phyloP scores from a whole-genome alignment of 2,113 vertebrate genomes.

The Alouatta palliata region DNA sequence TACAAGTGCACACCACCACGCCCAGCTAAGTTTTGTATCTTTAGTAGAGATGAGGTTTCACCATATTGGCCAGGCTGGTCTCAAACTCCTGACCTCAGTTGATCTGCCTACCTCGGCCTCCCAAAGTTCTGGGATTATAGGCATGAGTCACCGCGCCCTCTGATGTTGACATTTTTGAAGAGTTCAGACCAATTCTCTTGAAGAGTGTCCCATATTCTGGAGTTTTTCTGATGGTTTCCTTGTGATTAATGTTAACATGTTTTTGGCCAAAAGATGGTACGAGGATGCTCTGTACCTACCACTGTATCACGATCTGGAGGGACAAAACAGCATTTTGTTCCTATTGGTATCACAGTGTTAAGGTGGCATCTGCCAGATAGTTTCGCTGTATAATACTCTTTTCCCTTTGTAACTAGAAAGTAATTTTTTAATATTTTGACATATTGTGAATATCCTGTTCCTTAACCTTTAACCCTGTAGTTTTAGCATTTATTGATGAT shows the following conservation, averaged over 20 bases:
- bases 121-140: too few relatives aligned
- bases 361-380: neutral
- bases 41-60: too few relatives aligned
- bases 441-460: neutral
- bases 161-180: neutral
- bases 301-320: neutral
- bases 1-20: too few relatives aligned
- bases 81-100: too few relatives aligned
- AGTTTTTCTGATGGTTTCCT: neutral
- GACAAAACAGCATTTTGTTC: neutral
- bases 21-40: too few relatives aligned
- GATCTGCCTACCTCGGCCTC: too few relatives aligned
- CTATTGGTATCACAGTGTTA: neutral
- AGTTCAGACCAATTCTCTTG: neutral
- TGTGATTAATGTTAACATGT: neutral
- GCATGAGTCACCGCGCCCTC: too few relatives aligned
- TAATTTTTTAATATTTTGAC: slow-evolving; percentile 35
- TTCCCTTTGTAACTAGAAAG: neutral
- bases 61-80: too few relatives aligned
- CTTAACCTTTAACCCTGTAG: neutral
- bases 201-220: neutral
- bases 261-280: neutral
- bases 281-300: neutral
- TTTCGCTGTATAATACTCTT: neutral
- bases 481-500: neutral